Evolutionary conservation across 2,888 invertebrate species (phyloP), one percentile per base, ranked within the genome.

Genomic region (Eilema griseolum): DNA sequence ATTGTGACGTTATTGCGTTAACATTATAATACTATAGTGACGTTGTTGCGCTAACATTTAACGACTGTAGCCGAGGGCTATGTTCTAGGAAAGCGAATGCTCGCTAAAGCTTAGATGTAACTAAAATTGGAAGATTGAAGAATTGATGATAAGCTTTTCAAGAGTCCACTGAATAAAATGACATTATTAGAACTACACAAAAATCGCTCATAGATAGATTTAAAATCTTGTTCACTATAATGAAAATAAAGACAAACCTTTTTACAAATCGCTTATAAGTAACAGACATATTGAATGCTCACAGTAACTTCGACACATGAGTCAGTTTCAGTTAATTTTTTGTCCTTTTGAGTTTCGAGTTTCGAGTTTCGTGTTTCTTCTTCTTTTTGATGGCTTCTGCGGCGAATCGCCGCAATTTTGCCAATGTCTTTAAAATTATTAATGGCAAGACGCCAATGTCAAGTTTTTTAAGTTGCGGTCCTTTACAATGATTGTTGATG

Each of bases 31-130:
- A 37, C 12, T 12, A 0, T 24, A 24, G 12, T 24, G 23, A 41
- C 41, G 41, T 41, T 41, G 41, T 57, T 24, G 73, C 81, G 76
- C 75, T 67, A 41, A 59, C 26, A 65, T 70, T 78, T 75, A 77
- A 70, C 72, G 73, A 73, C 70, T 74, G 76, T 80, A 78, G 73
- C 75, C 62, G 62, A 72, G 70, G 65, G 78, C 76, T 79, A 80
- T 64, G 31, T 26, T 56, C 66, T 64, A 65, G 66, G 76, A 75
- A 73, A 79, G 76, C 77, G 78, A 73, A 74, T 76, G 75, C 71
- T 74, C 74, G 77, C 82, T 71, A 74, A 69, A 70, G 72, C 4
- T 10, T 33, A 14, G 5, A 24, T 23, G 14, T 57, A 57, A 57
- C 24, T 10, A 24, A 57, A 24, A 20, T 46, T 20, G 46, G 46